These are phyloP conservation scores for Anthoptus insignis DNA, from an alignment of 2,888 invertebrate genomes.

Conservation along the genomic window DNA sequence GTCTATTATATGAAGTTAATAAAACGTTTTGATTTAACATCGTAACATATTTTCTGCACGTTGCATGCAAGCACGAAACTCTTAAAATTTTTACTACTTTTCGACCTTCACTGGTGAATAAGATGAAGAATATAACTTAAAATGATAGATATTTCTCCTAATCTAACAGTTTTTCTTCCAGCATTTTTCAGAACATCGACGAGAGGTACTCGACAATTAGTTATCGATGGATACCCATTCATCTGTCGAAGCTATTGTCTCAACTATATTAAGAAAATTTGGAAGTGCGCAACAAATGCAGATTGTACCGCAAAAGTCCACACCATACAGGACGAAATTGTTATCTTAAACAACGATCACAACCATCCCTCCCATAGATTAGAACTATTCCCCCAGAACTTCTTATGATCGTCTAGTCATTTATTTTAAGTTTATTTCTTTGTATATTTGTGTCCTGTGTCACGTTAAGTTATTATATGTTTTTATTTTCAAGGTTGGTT, in stretches of 20 bases:
- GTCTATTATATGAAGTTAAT: background rate
- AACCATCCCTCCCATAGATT: constrained; percentile 55
- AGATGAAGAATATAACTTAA: no score
- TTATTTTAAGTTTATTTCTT: background rate
- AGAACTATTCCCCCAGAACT: constrained; percentile 4
- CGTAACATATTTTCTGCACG: background rate
- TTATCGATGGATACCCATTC: constrained; percentile 67
- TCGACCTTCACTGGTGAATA: no score
- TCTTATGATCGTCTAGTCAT: constrained; percentile 21
- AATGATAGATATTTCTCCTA: no score
- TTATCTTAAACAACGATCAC: constrained; percentile 63
- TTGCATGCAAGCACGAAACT: no score
- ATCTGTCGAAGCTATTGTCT: constrained; percentile 70
- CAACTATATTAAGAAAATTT: constrained; percentile 67
- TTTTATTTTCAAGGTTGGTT: constrained; percentile 2
- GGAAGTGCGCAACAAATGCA: constrained; percentile 69
- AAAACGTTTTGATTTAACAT: background rate
- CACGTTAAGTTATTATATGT: constrained; percentile 17
- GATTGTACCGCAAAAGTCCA: constrained; percentile 72
- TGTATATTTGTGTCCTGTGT: constrained; percentile 2
- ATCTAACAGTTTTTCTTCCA: constrained; percentile 54
- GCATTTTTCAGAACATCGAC: constrained; percentile 68
- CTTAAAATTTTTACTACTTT: no score
- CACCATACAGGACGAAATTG: constrained; percentile 64
- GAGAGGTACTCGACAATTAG: constrained; percentile 67